phyloP scores from a whole-genome alignment of 2,113 vertebrate species.

The Anolis sagrei region DNA sequence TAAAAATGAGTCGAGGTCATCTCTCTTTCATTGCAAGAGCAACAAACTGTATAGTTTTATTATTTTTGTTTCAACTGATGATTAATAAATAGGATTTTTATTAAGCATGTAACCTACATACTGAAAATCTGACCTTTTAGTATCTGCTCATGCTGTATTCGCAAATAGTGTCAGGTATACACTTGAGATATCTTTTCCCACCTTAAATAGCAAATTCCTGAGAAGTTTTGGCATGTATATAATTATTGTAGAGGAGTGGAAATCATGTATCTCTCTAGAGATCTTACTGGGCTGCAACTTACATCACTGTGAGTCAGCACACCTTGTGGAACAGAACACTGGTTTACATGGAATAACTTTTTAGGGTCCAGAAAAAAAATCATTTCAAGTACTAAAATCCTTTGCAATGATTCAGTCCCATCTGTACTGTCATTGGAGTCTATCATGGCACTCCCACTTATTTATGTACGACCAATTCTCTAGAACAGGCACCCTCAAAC shows the following conservation, averaged over 20 bases:
- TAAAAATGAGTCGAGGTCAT: constrained; percentile 70
- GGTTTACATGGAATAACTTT: too few relatives aligned
- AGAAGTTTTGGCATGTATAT: not conserved
- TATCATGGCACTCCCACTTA: not conserved
- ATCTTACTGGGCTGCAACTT: too few relatives aligned
- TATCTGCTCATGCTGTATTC: constrained; percentile 37
- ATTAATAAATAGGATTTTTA: constrained; percentile 54
- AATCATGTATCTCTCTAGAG: too few relatives aligned
- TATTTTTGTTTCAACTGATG: constrained; percentile 70
- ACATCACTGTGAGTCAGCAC: too few relatives aligned
- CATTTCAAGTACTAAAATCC: constrained; percentile 12
- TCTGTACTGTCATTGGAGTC: constrained; percentile 7
- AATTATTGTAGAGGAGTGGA: not conserved
- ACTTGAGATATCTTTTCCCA: constrained; percentile 5
- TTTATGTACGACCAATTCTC: not conserved
- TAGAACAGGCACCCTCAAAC: too few relatives aligned
- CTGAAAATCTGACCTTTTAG: constrained; percentile 57
- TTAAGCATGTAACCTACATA: constrained; percentile 53
- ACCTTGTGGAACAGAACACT: too few relatives aligned
- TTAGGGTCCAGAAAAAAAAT: not conserved
- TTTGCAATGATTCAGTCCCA: not conserved
- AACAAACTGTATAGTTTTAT: constrained; percentile 62
- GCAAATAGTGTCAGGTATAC: constrained; percentile 38
- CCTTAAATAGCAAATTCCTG: constrained; percentile 43
- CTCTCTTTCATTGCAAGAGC: constrained; percentile 56